These are phyloP conservation scores for Acanthococcus lagerstroemiae DNA, from an alignment of 2,888 invertebrate genomes.

Conservation along the genomic window DNA sequence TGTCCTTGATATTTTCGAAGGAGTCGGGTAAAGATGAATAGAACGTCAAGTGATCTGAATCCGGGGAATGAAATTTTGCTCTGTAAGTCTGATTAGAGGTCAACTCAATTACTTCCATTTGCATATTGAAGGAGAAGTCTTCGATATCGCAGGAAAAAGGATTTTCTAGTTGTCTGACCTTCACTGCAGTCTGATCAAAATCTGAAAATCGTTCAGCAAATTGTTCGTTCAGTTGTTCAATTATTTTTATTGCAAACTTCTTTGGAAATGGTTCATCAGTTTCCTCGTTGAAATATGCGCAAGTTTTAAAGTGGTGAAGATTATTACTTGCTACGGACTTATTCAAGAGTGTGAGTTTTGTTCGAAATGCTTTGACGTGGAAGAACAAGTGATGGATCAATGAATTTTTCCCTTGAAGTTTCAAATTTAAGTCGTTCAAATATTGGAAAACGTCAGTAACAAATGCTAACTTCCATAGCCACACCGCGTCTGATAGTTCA, in stretches of 20 bases:
- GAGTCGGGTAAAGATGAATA: background rate
- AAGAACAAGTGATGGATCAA: background rate
- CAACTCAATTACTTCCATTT: background rate
- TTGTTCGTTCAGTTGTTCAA: background rate
- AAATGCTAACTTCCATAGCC: background rate
- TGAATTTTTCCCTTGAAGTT: background rate
- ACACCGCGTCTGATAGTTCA: background rate
- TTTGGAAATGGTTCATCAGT: background rate
- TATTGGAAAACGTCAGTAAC: background rate
- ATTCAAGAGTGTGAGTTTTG: background rate
- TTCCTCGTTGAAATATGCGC: background rate
- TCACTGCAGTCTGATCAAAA: background rate
- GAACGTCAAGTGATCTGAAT: background rate
- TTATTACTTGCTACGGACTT: background rate
- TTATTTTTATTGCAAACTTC: background rate
- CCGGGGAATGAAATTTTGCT: background rate
- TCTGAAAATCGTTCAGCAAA: background rate
- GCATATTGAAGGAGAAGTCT: background rate
- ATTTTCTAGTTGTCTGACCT: background rate
- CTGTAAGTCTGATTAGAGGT: background rate
- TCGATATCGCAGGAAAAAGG: background rate
- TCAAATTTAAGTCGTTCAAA: background rate
- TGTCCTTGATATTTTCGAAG: background rate
- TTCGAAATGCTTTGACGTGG: background rate
- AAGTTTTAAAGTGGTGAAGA: background rate